Conservation (phyloP, 2,113 vertebrate genomes). For the Ornithorhynchus anatinus region DNA sequence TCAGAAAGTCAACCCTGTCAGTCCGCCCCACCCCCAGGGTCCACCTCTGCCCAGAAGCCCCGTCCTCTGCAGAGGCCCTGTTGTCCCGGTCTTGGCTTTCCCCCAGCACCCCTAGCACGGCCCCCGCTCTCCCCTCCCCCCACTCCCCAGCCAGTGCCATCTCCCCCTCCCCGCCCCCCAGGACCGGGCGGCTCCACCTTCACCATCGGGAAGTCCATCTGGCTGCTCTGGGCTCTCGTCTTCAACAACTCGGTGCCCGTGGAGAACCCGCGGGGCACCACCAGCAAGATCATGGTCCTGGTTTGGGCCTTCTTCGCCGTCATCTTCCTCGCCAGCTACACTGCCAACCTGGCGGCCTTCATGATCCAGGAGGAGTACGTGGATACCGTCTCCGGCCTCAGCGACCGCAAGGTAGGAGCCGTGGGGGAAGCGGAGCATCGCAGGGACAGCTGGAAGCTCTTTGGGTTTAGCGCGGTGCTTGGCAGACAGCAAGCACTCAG, state of each 20-base stretch:
- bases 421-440: background rate
- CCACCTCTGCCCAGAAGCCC: slow-evolving; percentile 3
- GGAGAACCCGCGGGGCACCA: slow-evolving; percentile 93
- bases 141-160: background rate
- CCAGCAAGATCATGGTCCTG: slow-evolving; percentile 97
- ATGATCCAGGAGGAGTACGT: slow-evolving; percentile 98
- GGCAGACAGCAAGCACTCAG: too few species aligned
- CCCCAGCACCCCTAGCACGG: background rate
- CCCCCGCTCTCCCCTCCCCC: background rate
- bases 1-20: background rate
- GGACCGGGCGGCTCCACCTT: slow-evolving; percentile 71
- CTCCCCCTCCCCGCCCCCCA: background rate
- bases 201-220: slow-evolving; percentile 93
- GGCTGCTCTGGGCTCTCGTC: slow-evolving; percentile 75
- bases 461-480: too few species aligned
- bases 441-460: too few species aligned
- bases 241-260: slow-evolving; percentile 97
- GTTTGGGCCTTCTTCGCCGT: slow-evolving; percentile 97
- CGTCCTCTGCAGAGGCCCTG: background rate
- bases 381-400: slow-evolving; percentile 93
- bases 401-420: slow-evolving; percentile 87
- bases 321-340: slow-evolving; percentile 96
- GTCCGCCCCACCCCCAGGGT: background rate
- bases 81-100: background rate
- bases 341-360: slow-evolving; percentile 93